A percentile compares a stretch with the other conserved stretches of the same genome.
Evolutionary conservation across 2,888 invertebrate species (phyloP).

Genomic region (Cheilosia soror): DNA sequence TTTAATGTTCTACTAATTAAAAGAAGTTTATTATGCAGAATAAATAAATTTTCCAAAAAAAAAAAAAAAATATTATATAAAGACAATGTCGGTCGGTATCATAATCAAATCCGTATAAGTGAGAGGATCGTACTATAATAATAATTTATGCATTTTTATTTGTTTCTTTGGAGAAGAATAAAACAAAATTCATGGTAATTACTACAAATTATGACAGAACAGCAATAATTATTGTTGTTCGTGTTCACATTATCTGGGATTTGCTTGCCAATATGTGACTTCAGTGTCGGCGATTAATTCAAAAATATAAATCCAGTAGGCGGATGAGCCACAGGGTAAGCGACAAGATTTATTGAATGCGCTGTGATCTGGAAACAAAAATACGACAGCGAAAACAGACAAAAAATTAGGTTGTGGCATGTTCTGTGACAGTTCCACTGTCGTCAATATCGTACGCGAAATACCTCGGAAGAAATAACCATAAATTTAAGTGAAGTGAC

Average conservation of each 20-base stretch:
- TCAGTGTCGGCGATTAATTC: slow-evolving; percentile 66
- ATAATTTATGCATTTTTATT: slow-evolving; percentile 44
- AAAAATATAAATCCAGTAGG: slow-evolving; percentile 68
- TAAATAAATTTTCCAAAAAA: slow-evolving; percentile 12
- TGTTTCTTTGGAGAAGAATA: slow-evolving; percentile 30
- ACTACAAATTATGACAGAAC: slow-evolving; percentile 66
- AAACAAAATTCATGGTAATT: slow-evolving; percentile 61
- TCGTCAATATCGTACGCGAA: slow-evolving; percentile 74
- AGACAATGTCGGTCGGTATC: not conserved
- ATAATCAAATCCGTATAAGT: slow-evolving; percentile 8
- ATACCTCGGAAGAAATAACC: slow-evolving; percentile 64
- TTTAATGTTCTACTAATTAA: slow-evolving; percentile 55
- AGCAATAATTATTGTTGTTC: slow-evolving; percentile 56
- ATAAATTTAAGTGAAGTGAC: slow-evolving; percentile 72
- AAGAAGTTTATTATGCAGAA: slow-evolving; percentile 46
- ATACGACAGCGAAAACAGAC: slow-evolving; percentile 69
- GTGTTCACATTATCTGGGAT: slow-evolving; percentile 50
- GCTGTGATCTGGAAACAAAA: slow-evolving; percentile 71
- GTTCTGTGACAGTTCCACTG: slow-evolving; percentile 71
- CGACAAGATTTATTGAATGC: slow-evolving; percentile 70
- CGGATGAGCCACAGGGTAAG: slow-evolving; percentile 54
- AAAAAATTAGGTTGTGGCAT: slow-evolving; percentile 75
- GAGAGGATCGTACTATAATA: slow-evolving; percentile 19
- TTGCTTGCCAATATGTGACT: slow-evolving; percentile 57
- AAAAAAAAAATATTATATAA: not conserved